Base-by-base conservation (phyloP, 1,140 invertebrate genomes). In the Drosophila willistoni region DNA sequence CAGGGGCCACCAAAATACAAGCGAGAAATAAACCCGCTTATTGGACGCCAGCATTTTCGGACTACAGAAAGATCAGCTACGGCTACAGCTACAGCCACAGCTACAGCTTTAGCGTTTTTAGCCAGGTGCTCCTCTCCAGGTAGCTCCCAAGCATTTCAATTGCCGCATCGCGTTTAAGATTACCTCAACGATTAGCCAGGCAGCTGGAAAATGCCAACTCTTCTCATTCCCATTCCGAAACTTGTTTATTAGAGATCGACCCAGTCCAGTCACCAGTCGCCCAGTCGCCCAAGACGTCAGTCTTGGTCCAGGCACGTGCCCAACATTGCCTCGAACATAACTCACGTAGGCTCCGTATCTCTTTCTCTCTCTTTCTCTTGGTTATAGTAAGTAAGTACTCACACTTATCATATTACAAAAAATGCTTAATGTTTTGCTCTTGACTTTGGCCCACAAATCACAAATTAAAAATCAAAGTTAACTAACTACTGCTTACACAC, bases 121-220 rank as follows among this genome's bases (percentile, higher is more conserved):
- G 44, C 17, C 69, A 41, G 57, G 51, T 29, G n/a, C 54, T 41
- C 12, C 56, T 34, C 76, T 73, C 47, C 82, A 85, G 82, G 77
- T 71, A 80, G 81, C 56, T 51, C 67, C 42, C 25, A 44, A 67
- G 67, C 83, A 86, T 86, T 86, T 87, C 83, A 86, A 86, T 86
- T 86, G 84, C 79, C 67, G 73, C 76, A 66, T 62, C 84, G 83
- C 83, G 83, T 89, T 89, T 87, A 90, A 87, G 83, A 87, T 87
- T 87, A 87, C 83, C 80, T 85, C 77, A 77, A 65, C 83, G 83
- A 87, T 87, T 87, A 87, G 84, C 79, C 68, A 65, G 73, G 84
- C 84, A 87, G 84, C 83, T 87, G 84, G 77, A 87, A 89, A 89
- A 87, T 87, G 76, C 57, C 59, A 68, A 64, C 79, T 64, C 74